Base-by-base conservation (phyloP, 2,797 vertebrate genomes). In the Eulemur coronatus region DNA sequence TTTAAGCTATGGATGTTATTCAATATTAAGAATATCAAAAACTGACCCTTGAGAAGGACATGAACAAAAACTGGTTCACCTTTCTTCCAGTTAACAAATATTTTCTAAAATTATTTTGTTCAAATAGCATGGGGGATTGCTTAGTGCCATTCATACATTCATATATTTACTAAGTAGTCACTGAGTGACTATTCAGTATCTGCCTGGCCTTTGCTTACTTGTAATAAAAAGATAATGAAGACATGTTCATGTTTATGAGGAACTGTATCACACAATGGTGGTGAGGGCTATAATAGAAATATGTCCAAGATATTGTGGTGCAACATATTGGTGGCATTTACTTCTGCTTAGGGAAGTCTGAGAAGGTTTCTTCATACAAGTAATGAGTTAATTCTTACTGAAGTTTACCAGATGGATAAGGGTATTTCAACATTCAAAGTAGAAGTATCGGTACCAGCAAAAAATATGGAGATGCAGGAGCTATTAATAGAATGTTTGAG, bases 71-170 rank as follows among this genome's bases (percentile, higher is more conserved):
- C 4, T 93, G 33, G 46, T 55, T 89, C 73, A 90, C 26, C 11
- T 28, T 72, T 65, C 35, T 84, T 76, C 15, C 1, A 46, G 41
- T 46, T n/a, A 78, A 61, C 26, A 86, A 95, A 80, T 26, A 57
- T 59, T 90, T 97, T 79, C 67, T 90, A 57, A 89, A 46, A 70
- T 75, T 82, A 82, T 59, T 90, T 73, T 79, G 41, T 78, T 91
- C 43, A 80, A 67, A 75, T 18, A 69, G 41, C 43, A 75, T 33
- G 18, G 50, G 13, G 26, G 38, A 87, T 88, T 91, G 84, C 35
- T 43, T 30, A 73, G 20, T 79, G 10, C 3, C 24, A 85, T 75
- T 69, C 24, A 28, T 20, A 73, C 5, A 91, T 55, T 67, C 14
- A 41, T 89, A 92, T 80, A 86, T 61, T 70, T 28, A 70, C 6